Evolutionary conservation across 1,140 invertebrate species (phyloP), one percentile per base, ranked within the genome.

Genomic region (Scylla paramamosain): DNA sequence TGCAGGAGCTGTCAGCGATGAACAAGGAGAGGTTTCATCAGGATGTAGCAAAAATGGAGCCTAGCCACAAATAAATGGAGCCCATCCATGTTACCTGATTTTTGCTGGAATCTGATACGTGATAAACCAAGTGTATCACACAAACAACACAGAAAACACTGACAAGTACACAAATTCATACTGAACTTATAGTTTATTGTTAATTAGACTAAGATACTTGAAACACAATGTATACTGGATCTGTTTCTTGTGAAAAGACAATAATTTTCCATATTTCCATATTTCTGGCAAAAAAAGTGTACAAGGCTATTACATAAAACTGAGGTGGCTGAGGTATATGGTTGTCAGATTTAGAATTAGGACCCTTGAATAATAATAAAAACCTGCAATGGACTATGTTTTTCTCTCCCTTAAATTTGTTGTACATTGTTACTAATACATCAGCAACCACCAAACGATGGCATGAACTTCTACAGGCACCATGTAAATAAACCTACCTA

Each of bases 11-110:
- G 91, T 96, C n/a, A 96, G 96, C 67, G 96, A 96, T 32, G 96
- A 95, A 95, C 96, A 96, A 45, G 96, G 96, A 48, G 96, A 92
- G 95, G 46, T 96, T 96, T 59, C 96, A 96, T 84, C 96, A 96
- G 86, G 96, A 96, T 82, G 95, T 96, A 14, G 14, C 45, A 31
- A 88, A 92, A 91, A 52, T 96, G 91, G 96, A 93, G 95, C 90
- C 52, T 32, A 8, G 31, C 77, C 39, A n/a, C n/a, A n/a, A n/a
- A n/a, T n/a, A 92, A 91, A 52, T 96, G 91, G 96, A 93, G 95
- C 90, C 52, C 48, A 8, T 25, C 77, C 39, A 96, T 96, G 96
- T 92, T 96, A 94, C 95, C 84, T 39, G 96, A 96, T 91, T 96
- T 96, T 84, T 96, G 91, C 48, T 96, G 95, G 95, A 93, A 84